Conservation (phyloP, 1,140 invertebrate genomes). For the Andricus grossulariae region DNA sequence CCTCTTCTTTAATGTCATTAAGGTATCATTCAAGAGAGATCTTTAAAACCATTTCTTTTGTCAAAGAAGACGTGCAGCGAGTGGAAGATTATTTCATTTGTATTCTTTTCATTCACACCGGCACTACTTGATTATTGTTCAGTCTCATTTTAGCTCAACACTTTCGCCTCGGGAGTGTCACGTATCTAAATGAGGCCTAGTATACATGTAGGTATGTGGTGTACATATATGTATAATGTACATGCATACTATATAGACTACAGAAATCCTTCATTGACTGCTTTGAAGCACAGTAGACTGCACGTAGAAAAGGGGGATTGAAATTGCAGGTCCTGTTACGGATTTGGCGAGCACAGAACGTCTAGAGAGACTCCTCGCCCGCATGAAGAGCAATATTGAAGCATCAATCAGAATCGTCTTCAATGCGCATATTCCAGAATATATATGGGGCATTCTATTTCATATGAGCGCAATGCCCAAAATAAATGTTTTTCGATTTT, state of each 20-base stretch:
- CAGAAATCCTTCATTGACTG: conserved; percentile 16
- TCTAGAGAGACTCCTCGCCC: background rate
- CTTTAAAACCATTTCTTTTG: no score
- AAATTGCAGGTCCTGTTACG: conserved; percentile 19
- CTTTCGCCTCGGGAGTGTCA: conserved; percentile 10
- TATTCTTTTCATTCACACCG: no score
- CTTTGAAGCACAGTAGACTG: background rate
- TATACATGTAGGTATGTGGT: background rate
- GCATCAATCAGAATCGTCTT: background rate
- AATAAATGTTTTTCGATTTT: no score
- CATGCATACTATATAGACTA: background rate
- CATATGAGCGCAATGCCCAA: no score
- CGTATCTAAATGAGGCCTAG: conserved; percentile 22
- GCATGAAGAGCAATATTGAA: background rate
- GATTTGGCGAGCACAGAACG: background rate
- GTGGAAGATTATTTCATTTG: no score
- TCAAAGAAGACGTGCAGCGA: no score
- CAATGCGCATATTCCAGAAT: no score
- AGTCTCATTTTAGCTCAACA: conserved; percentile 4
- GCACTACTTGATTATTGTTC: background rate
- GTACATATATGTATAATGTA: background rate
- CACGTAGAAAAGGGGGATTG: conserved; percentile 20
- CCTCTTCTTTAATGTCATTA: no score
- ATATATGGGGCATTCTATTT: no score
- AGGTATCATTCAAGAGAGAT: no score